Base-by-base conservation (phyloP, 2,888 invertebrate genomes). In the Scaptodrosophila latifasciaeformis region DNA sequence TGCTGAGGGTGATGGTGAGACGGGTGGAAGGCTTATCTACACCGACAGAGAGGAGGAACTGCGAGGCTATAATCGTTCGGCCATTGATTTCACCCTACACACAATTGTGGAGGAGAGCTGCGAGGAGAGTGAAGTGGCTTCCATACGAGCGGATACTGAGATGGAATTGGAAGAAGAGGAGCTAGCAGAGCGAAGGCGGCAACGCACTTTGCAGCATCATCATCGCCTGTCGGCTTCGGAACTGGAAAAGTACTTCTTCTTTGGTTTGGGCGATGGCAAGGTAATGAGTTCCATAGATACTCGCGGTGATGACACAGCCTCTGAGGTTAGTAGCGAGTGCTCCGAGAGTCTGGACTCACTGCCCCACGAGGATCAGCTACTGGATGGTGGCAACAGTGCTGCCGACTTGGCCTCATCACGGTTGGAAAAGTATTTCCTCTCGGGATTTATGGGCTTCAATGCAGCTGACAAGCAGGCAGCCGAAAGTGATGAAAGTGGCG, bases 21-120 rank as follows among this genome's bases (percentile, higher is more conserved):
- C 64, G 10, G 43, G 88, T 49, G 84, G 87, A 3, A 84, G 87
- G 5, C 60, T 76, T 12, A 86, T 88, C 59, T 89, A 91, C 57
- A 89, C 90, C 10, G 92, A 94, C 74, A 90, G 94, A 3, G 93
- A 95, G 76, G 94, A 94, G 59, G 95, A 95, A 62, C 88, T 94
- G 39, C 89, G 94, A 2, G 92, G 91, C n/a, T 95, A 94, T 82
- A 93, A 94, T 82, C 90, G 94, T 48, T 90, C 93, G 52, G 91
- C 92, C 1, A 92, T 96, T 78, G 95, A 96, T 86, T 95, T 96
- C 83, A 96, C 96, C 1, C 87, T 96, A 62, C 96, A 96, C 82
- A 96, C 96, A 1, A 96, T 96, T 69, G 92, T 96, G 21, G 96
- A 96, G 87, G 96, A 96, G 87, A 96, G 95, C 78, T 96, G 96